phyloP scores from a whole-genome alignment of 2,797 vertebrate species.

The Tachyglossus aculeatus region DNA sequence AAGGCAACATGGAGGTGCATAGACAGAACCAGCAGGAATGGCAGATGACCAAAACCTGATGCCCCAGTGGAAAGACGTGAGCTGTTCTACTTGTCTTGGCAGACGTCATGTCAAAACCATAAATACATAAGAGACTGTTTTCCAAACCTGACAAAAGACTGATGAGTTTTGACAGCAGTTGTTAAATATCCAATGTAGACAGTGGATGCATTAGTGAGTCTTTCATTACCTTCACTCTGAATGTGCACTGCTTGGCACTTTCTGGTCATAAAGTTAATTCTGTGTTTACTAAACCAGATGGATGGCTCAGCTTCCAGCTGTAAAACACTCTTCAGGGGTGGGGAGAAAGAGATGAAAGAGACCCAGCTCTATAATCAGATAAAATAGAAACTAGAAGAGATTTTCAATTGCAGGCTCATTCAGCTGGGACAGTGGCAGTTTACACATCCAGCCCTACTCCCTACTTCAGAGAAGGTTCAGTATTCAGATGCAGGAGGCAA shows the following conservation, averaged over 20 bases:
- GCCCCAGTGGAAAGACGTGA: not conserved
- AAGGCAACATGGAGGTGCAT: too few species aligned
- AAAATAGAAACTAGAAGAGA: not conserved
- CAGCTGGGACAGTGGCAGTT: not conserved
- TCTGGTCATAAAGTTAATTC: constrained; percentile 52
- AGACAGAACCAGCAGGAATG: too few species aligned
- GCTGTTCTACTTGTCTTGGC: not conserved
- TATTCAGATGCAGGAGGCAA: not conserved
- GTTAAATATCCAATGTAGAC: constrained; percentile 2
- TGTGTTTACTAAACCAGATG: constrained; percentile 55
- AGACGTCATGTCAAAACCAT: not conserved
- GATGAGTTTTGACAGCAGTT: constrained; percentile 2
- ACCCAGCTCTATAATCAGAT: constrained; percentile 6
- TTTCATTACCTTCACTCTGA: constrained; percentile 28
- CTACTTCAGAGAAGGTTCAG: not conserved
- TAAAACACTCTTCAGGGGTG: constrained; percentile 7
- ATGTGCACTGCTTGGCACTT: constrained; percentile 25
- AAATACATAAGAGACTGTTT: not conserved
- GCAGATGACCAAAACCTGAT: not conserved
- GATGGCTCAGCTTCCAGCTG: constrained; percentile 39
- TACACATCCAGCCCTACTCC: not conserved
- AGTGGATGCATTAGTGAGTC: not conserved
- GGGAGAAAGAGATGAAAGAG: not conserved
- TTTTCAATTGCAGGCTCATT: constrained; percentile 11
- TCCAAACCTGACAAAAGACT: constrained; percentile 11